These are phyloP conservation scores for Zelostemma sp. DNA, from an alignment of 1,140 invertebrate species.

Conservation along the genomic window DNA sequence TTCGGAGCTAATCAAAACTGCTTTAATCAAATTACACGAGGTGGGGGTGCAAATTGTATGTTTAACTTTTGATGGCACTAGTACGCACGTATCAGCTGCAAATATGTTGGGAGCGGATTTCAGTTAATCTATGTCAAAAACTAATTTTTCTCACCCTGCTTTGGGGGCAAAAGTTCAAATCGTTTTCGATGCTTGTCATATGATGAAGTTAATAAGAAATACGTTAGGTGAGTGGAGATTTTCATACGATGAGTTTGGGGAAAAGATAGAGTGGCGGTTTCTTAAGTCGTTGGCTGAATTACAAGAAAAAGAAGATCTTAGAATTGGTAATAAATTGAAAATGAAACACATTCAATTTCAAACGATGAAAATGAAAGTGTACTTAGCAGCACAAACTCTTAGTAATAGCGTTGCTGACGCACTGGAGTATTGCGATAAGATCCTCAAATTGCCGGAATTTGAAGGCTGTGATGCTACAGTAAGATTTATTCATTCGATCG, in stretches of 20 bases:
- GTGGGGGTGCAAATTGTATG: constrained; percentile 43
- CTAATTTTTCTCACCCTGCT: constrained; percentile 24
- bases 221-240: constrained; percentile 15
- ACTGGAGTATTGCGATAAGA: constrained; percentile 14
- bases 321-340: constrained; percentile 9
- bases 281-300: no score
- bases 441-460: constrained; percentile 26
- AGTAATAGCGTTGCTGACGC: constrained; percentile 40
- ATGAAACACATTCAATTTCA: constrained; percentile 8
- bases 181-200: constrained; percentile 39
- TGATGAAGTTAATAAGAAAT: constrained; percentile 43
- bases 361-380: constrained; percentile 22
- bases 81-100: constrained; percentile 15
- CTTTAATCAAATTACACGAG: constrained; percentile 22
- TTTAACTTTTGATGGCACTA: constrained; percentile 54
- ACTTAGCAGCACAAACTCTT: constrained; percentile 37
- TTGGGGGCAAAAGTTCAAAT: constrained; percentile 14
- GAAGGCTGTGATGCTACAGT: constrained; percentile 24
- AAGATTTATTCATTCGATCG: constrained; percentile 40
- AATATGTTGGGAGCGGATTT: constrained; percentile 43
- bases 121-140: constrained; percentile 20
- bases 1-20: neutral
- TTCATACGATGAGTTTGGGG: constrained; percentile 8
- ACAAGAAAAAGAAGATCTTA: constrained; percentile 14
- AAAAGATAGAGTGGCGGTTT: neutral